Evolutionary conservation across 2,888 invertebrate genomes (phyloP), one percentile per base, ranked within the genome.

Genomic region (Empis livida): DNA sequence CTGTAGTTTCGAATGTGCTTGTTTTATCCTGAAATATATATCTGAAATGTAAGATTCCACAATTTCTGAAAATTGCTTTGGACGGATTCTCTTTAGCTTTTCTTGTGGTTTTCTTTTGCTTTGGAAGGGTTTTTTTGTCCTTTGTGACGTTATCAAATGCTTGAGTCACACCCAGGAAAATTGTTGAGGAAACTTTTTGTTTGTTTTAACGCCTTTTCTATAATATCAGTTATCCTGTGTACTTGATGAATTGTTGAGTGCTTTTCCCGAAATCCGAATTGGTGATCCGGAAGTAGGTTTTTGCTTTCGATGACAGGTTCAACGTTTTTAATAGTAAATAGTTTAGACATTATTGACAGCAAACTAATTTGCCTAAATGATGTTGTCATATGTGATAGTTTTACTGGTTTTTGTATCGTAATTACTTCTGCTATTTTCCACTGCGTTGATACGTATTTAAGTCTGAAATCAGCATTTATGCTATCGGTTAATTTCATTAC

Each of bases 21-120:
- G 37, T 42, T 42, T 46, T n/a, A 39, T 17, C 13, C 46, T 42
- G 43, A 46, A 46, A 8, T 11, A 37, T 35, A 17, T 15, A 16
- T 46, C 15, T 14, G 27, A 17, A 13, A 39, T 27, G 32, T 45
- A 40, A 43, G 20, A 20, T 20, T 20, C 5, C 5, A 20, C 3
- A 5, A 20, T 20, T 3, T 20, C 20, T 3, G 20, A 3, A 20
- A 5, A 20, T 5, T 20, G 20, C 20, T 20, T 20, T 5, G 20
- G 20, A 3, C 3, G 5, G 5, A 20, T 3, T 5, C 4, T 20
- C 5, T 32, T 32, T 13, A 32, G 32, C 13, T 32, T 32, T n/a
- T n/a, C n/a, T n/a, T n/a, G 32, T 35, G 35, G n/a, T n/a, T n/a
- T n/a, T n/a, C n/a, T n/a, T n/a, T n/a, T n/a, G n/a, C n/a, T n/a